Evolutionary conservation across 2,797 vertebrate genomes (phyloP).

Genomic region (Gymnodraco acuticeps): DNA sequence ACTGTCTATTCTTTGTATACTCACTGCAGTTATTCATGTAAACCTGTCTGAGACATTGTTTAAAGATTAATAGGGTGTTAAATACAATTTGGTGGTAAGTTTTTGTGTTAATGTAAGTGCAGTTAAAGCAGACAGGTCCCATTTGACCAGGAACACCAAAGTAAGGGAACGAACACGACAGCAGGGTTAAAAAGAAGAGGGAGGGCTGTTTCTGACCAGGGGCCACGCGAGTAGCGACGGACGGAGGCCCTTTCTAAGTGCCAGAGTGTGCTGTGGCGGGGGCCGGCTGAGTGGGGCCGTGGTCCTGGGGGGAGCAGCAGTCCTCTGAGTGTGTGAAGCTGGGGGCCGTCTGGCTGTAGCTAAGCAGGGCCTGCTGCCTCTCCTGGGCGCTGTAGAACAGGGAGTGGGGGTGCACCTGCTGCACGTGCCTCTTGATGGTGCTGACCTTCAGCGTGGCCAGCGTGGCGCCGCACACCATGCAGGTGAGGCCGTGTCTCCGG

Average conservation of each 20-base stretch:
- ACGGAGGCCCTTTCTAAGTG: slow-evolving; percentile 67
- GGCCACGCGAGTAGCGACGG: slow-evolving; percentile 16
- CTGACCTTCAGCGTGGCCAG: slow-evolving; percentile 89
- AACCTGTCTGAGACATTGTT: no score
- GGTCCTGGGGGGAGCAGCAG: slow-evolving; percentile 79
- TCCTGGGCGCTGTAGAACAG: slow-evolving; percentile 87
- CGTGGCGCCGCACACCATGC: slow-evolving; percentile 89
- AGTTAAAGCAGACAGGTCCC: no score
- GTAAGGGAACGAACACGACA: no score
- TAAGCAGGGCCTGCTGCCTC: slow-evolving; percentile 87
- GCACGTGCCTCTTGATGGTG: slow-evolving; percentile 91
- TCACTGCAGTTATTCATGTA: no score
- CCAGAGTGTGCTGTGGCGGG: slow-evolving; percentile 33
- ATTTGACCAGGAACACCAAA: no score
- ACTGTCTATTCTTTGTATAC: no score
- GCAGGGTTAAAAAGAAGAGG: not conserved
- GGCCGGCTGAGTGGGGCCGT: slow-evolving; percentile 57
- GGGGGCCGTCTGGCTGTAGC: slow-evolving; percentile 86
- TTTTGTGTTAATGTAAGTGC: no score
- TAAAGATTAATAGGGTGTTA: no score
- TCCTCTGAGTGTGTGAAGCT: slow-evolving; percentile 84
- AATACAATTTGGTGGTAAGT: no score
- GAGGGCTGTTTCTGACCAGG: slow-evolving; percentile 36
- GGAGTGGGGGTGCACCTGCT: slow-evolving; percentile 92
- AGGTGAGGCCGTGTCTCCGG: slow-evolving; percentile 88